Conservation (phyloP, 1,140 invertebrate species). For the Drosophila busckii region DNA sequence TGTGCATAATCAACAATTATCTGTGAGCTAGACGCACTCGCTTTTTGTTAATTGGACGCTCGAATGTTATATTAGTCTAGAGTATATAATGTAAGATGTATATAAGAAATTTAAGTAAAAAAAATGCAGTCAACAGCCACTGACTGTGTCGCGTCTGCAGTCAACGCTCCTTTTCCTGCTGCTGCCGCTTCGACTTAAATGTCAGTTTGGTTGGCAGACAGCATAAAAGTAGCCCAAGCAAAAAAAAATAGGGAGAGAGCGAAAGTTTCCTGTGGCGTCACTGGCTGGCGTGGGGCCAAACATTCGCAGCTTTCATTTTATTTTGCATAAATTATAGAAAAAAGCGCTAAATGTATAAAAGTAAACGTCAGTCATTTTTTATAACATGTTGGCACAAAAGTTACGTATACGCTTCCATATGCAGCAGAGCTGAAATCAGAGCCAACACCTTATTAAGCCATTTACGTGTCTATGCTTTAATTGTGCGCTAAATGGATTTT, state of each 20-base stretch:
- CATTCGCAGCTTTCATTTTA: conserved; percentile 44
- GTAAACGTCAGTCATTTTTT: conserved; percentile 36
- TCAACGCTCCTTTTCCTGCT: conserved; percentile 1
- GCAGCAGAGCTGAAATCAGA: background rate
- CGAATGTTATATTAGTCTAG: conserved; percentile 62
- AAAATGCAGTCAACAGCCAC: conserved; percentile 1
- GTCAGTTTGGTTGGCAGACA: conserved; percentile 56
- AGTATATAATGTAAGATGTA: conserved; percentile 3
- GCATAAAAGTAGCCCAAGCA: background rate
- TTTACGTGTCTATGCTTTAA: conserved; percentile 46
- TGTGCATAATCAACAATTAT: conserved; percentile 54
- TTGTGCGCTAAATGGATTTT: conserved; percentile 27
- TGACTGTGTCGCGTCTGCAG: conserved; percentile 25
- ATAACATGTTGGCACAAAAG: conserved; percentile 8
- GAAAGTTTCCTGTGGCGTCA: conserved; percentile 8
- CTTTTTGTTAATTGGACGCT: conserved; percentile 70
- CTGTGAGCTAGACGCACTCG: no score
- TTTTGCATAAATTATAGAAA: conserved; percentile 67
- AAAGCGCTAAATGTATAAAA: conserved; percentile 48
- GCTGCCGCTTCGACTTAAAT: conserved; percentile 21
- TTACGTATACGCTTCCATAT: background rate
- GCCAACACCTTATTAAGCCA: conserved; percentile 37
- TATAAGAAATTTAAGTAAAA: conserved; percentile 10
- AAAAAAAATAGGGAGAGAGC: conserved; percentile 2
- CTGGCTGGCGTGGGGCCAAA: conserved; percentile 9